Conservation (phyloP, 2,888 invertebrate species). For the Shargacucullia verbasci region DNA sequence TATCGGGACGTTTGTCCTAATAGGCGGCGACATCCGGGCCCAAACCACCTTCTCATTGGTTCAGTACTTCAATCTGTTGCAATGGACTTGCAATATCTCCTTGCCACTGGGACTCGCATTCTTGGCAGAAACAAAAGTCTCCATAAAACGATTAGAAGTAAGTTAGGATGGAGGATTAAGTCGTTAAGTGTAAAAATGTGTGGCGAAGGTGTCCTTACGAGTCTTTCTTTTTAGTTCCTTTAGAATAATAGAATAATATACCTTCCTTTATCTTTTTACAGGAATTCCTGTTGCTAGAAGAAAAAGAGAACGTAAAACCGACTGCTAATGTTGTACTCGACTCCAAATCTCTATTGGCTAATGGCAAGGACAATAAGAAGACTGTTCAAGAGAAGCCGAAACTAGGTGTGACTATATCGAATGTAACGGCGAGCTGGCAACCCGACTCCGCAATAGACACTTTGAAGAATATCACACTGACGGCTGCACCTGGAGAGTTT, state of each 20-base stretch:
- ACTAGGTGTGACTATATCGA: constrained; percentile 70
- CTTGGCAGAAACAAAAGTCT: constrained; percentile 90
- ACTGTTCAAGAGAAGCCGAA: constrained; percentile 24
- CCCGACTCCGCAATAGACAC: constrained; percentile 84
- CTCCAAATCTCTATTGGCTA: constrained; percentile 26
- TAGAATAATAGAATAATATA: not conserved
- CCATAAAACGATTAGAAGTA: constrained; percentile 90
- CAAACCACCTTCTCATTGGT: constrained; percentile 93
- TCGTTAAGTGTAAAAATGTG: too few species aligned
- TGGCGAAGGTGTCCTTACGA: too few species aligned
- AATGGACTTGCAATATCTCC: constrained; percentile 90
- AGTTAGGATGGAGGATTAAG: constrained; percentile 7
- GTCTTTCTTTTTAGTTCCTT: not conserved
- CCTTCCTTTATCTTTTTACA: constrained; percentile 50
- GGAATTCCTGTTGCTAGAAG: constrained; percentile 83
- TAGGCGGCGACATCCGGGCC: constrained; percentile 89
- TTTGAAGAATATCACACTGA: constrained; percentile 84
- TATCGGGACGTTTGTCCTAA: constrained; percentile 92
- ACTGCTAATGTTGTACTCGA: constrained; percentile 32
- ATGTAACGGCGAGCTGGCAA: constrained; percentile 82
- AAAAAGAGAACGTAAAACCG: constrained; percentile 67
- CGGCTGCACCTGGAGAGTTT: constrained; percentile 87
- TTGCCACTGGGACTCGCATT: constrained; percentile 90
- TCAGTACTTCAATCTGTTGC: constrained; percentile 93
- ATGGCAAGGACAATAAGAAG: constrained; percentile 29